These are phyloP conservation scores for Petromus typicus DNA, from an alignment of 2,113 vertebrate species.

Conservation along the genomic window DNA sequence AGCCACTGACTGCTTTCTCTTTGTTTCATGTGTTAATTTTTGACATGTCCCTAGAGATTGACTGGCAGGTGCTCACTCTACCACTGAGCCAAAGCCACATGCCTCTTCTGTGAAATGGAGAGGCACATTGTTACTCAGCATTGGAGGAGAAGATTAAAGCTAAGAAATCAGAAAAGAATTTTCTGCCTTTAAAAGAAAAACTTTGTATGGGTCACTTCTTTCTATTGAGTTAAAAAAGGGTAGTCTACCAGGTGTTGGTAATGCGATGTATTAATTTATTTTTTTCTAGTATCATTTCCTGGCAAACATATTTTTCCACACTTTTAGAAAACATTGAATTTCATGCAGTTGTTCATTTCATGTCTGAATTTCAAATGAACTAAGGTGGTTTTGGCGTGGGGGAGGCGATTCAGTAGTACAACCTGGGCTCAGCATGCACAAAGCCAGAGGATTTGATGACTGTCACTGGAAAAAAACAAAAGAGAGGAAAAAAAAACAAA, in stretches of 20 bases:
- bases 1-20: background rate
- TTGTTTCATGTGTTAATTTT: background rate
- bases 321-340: slow-evolving; percentile 11
- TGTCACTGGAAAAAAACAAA: background rate
- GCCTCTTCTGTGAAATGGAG: background rate
- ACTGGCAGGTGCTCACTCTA: background rate
- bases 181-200: background rate
- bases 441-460: background rate
- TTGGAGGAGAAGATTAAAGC: slow-evolving; percentile 48
- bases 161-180: slow-evolving; percentile 23
- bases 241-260: background rate
- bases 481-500: too few species aligned
- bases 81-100: background rate
- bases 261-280: background rate
- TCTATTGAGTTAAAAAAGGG: background rate
- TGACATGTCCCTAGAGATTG: background rate
- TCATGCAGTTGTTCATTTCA: background rate
- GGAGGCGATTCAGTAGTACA: background rate
- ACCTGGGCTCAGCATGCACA: background rate
- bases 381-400: background rate
- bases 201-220: background rate
- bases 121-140: background rate
- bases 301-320: background rate
- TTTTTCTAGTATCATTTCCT: slow-evolving; percentile 37
- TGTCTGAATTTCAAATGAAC: slow-evolving; percentile 33